Evolutionary conservation across 2,113 vertebrate species (phyloP).

Genomic region (Nymphicus hollandicus): DNA sequence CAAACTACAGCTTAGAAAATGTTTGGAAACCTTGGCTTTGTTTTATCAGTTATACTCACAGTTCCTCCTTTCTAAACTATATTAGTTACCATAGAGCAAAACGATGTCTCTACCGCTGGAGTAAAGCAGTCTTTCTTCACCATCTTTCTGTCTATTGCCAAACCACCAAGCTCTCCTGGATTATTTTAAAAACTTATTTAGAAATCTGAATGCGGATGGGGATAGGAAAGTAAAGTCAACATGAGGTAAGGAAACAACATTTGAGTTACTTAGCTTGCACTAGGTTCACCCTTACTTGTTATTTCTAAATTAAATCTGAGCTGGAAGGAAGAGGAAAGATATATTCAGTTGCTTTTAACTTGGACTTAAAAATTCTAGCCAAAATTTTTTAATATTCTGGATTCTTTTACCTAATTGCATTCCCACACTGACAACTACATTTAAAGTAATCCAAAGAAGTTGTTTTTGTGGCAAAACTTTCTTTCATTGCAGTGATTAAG

Average conservation of each 20-base stretch:
- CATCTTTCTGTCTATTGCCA: background rate
- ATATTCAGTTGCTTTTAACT: slow-evolving; percentile 31
- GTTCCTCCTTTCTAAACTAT: background rate
- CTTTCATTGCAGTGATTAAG: background rate
- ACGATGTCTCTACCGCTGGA: background rate
- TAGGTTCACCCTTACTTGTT: slow-evolving; percentile 31
- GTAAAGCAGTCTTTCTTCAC: background rate
- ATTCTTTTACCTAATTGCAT: background rate
- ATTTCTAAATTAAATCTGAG: slow-evolving; percentile 19
- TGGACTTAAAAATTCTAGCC: background rate
- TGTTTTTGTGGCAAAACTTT: background rate
- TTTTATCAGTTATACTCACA: background rate
- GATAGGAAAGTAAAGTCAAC: slow-evolving; percentile 21
- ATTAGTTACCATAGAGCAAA: background rate
- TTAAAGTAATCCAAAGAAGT: background rate
- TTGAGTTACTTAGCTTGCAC: background rate
- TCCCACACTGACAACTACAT: background rate
- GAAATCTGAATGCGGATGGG: slow-evolving; percentile 8
- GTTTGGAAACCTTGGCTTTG: background rate
- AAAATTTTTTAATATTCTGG: background rate
- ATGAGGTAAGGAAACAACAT: background rate
- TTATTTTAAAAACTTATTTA: slow-evolving; percentile 46
- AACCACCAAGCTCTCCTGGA: background rate
- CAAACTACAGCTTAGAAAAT: background rate
- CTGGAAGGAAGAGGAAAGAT: background rate